Conservation (phyloP, 23 tunicate species). For the Styela plicata region DNA sequence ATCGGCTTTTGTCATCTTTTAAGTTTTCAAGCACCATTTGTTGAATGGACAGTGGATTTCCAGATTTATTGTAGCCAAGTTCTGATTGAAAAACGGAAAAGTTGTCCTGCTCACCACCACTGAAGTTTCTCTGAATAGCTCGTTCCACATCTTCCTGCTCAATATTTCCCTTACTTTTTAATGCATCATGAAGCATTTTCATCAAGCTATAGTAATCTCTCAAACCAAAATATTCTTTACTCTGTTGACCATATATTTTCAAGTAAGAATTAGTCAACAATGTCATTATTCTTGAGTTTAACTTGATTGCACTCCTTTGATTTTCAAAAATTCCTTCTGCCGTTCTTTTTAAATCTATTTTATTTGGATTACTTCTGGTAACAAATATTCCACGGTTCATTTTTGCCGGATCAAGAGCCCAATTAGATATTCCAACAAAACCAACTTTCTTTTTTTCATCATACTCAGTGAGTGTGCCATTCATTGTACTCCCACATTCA, state of each 20-base stretch:
- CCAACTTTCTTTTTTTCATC: constrained; percentile 40
- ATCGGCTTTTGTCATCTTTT: constrained; percentile 38
- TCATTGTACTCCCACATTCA: constrained; percentile 48
- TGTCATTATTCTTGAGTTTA: constrained; percentile 27
- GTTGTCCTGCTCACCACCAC: constrained; percentile 53
- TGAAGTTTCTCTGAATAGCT: constrained; percentile 68
- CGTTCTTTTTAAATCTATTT: constrained; percentile 50
- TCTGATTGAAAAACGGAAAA: constrained; percentile 30
- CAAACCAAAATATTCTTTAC: constrained; percentile 71
- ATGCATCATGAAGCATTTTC: constrained; percentile 57
- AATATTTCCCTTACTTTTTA: constrained; percentile 8
- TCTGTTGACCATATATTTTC: constrained; percentile 30
- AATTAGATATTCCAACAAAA: constrained; percentile 80
- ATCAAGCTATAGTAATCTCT: constrained; percentile 73
- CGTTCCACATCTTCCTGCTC: constrained; percentile 26
- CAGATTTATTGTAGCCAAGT: constrained; percentile 17
- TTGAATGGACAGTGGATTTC: constrained; percentile 1
- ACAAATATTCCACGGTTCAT: constrained; percentile 77
- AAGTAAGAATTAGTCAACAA: constrained; percentile 41
- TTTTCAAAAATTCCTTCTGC: constrained; percentile 65
- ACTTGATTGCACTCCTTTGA: constrained; percentile 1
- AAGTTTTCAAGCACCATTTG: constrained; percentile 47
- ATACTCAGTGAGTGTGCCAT: background rate
- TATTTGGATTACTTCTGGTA: constrained; percentile 43
- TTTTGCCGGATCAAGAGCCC: constrained; percentile 85